These are phyloP conservation scores for Aphodius sticticus DNA, from an alignment of 2,888 invertebrate species.

Conservation along the genomic window DNA sequence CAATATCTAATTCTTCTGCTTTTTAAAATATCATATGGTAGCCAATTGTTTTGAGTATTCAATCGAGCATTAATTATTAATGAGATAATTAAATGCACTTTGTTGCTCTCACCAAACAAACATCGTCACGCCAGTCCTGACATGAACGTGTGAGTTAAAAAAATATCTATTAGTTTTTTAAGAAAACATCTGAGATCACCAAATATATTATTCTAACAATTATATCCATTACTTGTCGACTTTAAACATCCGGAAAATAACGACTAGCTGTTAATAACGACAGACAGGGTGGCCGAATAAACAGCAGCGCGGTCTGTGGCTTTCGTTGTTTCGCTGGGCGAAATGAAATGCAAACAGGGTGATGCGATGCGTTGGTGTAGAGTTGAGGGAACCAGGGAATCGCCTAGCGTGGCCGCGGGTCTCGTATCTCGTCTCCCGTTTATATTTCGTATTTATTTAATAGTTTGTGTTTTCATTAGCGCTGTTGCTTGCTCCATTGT, in stretches of 20 bases:
- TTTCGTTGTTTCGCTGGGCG: constrained; percentile 36
- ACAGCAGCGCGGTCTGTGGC: constrained; percentile 22
- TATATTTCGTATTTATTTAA: constrained; percentile 37
- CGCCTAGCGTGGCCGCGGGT: constrained; percentile 1
- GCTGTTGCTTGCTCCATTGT: constrained; percentile 16
- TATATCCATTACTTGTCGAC: neutral
- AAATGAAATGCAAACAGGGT: constrained; percentile 41
- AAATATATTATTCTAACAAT: neutral
- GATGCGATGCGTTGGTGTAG: constrained; percentile 8
- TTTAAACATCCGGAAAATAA: neutral
- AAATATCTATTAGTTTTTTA: too few relatives aligned
- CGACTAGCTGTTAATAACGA: constrained; percentile 21
- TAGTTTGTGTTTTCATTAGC: constrained; percentile 37
- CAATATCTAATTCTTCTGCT: too few relatives aligned
- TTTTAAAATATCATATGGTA: too few relatives aligned
- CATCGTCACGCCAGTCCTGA: too few relatives aligned
- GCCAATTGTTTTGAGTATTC: too few relatives aligned
- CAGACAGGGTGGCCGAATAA: constrained; percentile 19
- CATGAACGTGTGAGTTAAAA: too few relatives aligned
- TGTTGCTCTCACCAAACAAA: too few relatives aligned
- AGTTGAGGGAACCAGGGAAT: neutral
- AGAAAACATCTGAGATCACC: too few relatives aligned
- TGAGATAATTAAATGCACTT: too few relatives aligned
- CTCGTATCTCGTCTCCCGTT: constrained; percentile 21
- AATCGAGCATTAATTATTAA: too few relatives aligned